Evolutionary conservation across 2,888 invertebrate species (phyloP).

Genomic region (Falcaria lacertinaria): DNA sequence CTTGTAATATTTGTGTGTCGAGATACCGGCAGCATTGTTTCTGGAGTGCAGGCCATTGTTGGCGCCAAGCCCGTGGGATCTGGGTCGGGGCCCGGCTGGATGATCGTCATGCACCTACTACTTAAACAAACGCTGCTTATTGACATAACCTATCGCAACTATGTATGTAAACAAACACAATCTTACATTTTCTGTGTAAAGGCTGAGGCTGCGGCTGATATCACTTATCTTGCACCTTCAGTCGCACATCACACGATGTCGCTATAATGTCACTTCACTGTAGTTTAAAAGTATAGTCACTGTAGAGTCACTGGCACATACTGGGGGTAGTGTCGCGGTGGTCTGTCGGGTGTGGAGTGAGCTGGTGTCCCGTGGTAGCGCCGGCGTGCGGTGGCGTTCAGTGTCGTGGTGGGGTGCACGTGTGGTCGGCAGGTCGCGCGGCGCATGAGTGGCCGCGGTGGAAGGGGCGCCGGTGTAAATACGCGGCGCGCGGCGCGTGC

Average conservation of each 20-base stretch:
- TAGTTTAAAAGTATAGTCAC: slow-evolving; percentile 46
- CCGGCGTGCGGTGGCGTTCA: slow-evolving; percentile 43
- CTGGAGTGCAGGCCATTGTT: slow-evolving; percentile 56
- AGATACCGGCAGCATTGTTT: slow-evolving; percentile 65
- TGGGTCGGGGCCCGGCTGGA: slow-evolving; percentile 64
- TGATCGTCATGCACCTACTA: slow-evolving; percentile 28
- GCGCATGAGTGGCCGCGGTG: slow-evolving; percentile 76
- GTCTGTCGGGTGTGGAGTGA: slow-evolving; percentile 38
- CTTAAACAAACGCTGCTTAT: slow-evolving; percentile 9
- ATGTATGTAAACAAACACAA: slow-evolving; percentile 47
- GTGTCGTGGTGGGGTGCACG: slow-evolving; percentile 65
- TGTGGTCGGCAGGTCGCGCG: slow-evolving; percentile 69
- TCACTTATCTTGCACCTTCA: slow-evolving; percentile 55
- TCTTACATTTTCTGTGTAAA: slow-evolving; percentile 71
- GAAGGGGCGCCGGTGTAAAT: slow-evolving; percentile 77
- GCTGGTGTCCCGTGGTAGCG: slow-evolving; percentile 27
- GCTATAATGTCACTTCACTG: slow-evolving; percentile 63
- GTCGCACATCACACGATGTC: slow-evolving; percentile 66
- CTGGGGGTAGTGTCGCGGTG: slow-evolving; percentile 46
- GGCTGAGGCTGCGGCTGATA: slow-evolving; percentile 72
- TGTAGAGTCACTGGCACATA: slow-evolving; percentile 69
- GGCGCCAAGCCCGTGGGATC: slow-evolving; percentile 65
- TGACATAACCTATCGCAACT: slow-evolving; percentile 10
- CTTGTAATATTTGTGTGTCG: slow-evolving; percentile 65
- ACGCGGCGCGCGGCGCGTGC: slow-evolving; percentile 67